These are phyloP conservation scores for Holothuria scabra DNA, from an alignment of 53 echinoderm and acorn worm species.

Conservation along the genomic window DNA sequence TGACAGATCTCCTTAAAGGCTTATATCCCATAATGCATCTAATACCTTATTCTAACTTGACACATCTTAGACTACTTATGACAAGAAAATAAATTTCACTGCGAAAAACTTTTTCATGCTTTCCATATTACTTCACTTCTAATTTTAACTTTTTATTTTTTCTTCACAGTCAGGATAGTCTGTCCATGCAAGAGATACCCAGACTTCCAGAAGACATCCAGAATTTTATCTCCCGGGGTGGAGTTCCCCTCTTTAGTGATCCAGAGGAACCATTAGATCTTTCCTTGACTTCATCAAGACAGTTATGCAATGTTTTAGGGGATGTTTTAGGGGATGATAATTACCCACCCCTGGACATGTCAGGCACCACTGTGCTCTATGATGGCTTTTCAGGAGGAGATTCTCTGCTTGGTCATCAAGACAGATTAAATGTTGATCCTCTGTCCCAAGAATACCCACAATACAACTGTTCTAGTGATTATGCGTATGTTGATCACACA, in stretches of 20 bases:
- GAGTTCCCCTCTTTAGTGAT: background rate
- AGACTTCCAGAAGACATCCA: slow-evolving; percentile 17
- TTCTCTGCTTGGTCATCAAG: background rate
- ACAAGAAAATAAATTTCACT: too few species aligned
- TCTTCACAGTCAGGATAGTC: slow-evolving; percentile 6
- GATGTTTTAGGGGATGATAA: background rate
- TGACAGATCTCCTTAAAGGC: too few species aligned
- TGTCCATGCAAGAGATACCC: slow-evolving; percentile 22
- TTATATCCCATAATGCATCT: too few species aligned
- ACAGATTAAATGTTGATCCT: background rate
- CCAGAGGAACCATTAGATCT: background rate
- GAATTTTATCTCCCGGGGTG: background rate
- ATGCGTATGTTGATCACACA: too few species aligned
- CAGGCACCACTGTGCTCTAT: too few species aligned
- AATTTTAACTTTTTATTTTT: too few species aligned
- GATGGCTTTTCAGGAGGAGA: too few species aligned
- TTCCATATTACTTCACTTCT: too few species aligned
- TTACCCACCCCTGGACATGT: background rate
- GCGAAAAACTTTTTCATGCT: too few species aligned
- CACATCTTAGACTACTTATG: too few species aligned
- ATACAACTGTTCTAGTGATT: too few species aligned
- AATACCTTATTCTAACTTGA: too few species aligned
- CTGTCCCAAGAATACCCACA: background rate
- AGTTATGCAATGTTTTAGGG: background rate
- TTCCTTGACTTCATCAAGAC: background rate